Evolutionary conservation across 2,888 invertebrate species (phyloP).

Genomic region (Hedya salicella): DNA sequence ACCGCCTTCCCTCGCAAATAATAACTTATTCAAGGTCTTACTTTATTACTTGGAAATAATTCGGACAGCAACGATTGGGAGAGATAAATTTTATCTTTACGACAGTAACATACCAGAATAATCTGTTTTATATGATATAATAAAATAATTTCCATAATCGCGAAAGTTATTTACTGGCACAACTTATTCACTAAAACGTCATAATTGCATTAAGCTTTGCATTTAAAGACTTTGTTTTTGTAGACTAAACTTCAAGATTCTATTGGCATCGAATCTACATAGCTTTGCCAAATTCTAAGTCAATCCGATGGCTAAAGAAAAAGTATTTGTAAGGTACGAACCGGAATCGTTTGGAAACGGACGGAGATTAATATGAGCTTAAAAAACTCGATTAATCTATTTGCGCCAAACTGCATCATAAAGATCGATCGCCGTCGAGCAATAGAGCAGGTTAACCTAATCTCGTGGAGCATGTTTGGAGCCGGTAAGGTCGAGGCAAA

Average conservation of each 20-base stretch:
- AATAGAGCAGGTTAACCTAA: conserved; percentile 43
- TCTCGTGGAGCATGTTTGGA: conserved; percentile 46
- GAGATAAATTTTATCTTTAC: conserved; percentile 4
- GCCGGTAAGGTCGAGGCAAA: conserved; percentile 58
- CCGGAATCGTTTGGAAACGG: neutral
- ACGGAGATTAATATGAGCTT: neutral
- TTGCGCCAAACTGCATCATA: conserved; percentile 39
- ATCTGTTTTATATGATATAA: conserved; percentile 4
- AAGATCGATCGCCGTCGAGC: conserved; percentile 37
- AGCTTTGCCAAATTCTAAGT: conserved; percentile 3
- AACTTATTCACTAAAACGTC: neutral
- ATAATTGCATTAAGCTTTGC: too few relatives aligned
- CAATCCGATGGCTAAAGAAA: conserved; percentile 1
- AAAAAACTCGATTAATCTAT: conserved; percentile 21
- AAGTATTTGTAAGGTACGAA: neutral
- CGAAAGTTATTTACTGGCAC: neutral
- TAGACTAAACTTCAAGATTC: conserved; percentile 1
- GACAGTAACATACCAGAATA: neutral
- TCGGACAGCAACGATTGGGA: conserved; percentile 6
- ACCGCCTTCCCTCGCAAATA: conserved; percentile 25
- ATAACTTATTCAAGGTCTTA: conserved; percentile 25
- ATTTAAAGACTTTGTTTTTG: neutral
- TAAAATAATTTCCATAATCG: conserved; percentile 3
- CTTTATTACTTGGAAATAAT: conserved; percentile 31
- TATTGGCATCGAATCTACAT: conserved; percentile 1